Percentiles rank a stretch among this genome's conserved stretches.
Conservation (phyloP, 1,140 invertebrate genomes). For the Atopsyche davidsoni region DNA sequence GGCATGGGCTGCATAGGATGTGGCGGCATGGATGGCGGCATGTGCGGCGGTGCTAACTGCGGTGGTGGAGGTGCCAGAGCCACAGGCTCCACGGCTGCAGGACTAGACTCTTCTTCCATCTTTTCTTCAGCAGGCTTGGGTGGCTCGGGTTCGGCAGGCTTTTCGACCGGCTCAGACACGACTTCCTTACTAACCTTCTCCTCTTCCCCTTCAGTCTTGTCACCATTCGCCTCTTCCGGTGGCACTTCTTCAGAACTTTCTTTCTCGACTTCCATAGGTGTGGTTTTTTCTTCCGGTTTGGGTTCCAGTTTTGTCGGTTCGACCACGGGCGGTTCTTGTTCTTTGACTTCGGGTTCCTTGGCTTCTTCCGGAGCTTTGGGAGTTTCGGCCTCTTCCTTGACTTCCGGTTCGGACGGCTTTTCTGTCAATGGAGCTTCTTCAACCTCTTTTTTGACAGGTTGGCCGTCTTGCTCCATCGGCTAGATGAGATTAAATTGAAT, state of each 20-base stretch:
- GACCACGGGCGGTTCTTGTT: conserved; percentile 3
- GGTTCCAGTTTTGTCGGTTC: not conserved
- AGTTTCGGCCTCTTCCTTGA: conserved; percentile 3
- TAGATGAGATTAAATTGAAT: conserved; percentile 13
- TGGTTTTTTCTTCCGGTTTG: conserved; percentile 3
- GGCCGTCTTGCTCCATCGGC: conserved; percentile 30
- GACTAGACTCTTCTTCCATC: conserved; percentile 20
- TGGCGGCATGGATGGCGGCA: conserved; percentile 30
- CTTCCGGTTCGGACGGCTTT: conserved; percentile 17
- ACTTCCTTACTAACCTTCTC: conserved; percentile 1
- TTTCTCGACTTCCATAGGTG: conserved; percentile 14
- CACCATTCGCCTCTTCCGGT: conserved; percentile 10
- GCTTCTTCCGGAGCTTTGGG: conserved; percentile 2
- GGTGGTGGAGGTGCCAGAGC: conserved; percentile 34
- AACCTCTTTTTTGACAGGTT: conserved; percentile 27
- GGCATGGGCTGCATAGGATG: conserved; percentile 38
- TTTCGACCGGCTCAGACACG: no score
- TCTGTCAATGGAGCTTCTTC: conserved; percentile 27
- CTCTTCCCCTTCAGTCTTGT: not conserved
- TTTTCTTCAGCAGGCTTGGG: conserved; percentile 12
- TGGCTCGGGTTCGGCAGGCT: not conserved
- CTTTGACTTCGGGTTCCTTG: not conserved
- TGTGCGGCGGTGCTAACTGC: conserved; percentile 34
- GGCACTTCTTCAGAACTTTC: conserved; percentile 1
- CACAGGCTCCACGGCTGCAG: conserved; percentile 34